Evolutionary conservation across 1,140 invertebrate genomes (phyloP).

Genomic region (Elysia chlorotica): DNA sequence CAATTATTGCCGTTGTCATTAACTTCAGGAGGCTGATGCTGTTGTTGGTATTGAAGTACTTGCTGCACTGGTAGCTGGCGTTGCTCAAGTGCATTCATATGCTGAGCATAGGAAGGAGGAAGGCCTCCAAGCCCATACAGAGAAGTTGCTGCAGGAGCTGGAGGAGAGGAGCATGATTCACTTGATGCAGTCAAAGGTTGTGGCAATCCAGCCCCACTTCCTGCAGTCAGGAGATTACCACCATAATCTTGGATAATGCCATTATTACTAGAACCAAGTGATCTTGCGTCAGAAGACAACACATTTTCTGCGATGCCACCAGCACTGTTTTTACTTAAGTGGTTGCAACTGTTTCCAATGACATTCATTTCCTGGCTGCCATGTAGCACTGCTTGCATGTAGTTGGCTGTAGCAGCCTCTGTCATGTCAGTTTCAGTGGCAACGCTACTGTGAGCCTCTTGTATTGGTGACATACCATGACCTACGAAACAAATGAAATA

Average conservation of each 20-base stretch:
- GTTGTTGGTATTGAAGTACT: not conserved
- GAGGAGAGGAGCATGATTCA: constrained; percentile 73
- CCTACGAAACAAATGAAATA: not conserved
- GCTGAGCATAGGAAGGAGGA: constrained; percentile 57
- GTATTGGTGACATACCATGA: constrained; percentile 52
- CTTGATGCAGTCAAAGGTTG: constrained; percentile 71
- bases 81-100: constrained; percentile 45
- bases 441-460: constrained; percentile 22
- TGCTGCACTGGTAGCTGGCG: constrained; percentile 3
- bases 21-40: not conserved
- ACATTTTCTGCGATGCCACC: no score
- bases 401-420: constrained; percentile 44
- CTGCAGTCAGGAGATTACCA: no score
- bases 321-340: no score
- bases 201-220: no score
- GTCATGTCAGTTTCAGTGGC: constrained; percentile 38
- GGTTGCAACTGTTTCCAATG: no score
- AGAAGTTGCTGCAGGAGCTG: no score
- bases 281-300: no score
- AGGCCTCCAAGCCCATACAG: no score
- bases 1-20: no score
- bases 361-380: constrained; percentile 38
- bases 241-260: no score
- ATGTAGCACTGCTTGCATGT: constrained; percentile 50
- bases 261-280: no score